Conservation (phyloP, 2,797 vertebrate species). For the Synaphobranchus kaupii region DNA sequence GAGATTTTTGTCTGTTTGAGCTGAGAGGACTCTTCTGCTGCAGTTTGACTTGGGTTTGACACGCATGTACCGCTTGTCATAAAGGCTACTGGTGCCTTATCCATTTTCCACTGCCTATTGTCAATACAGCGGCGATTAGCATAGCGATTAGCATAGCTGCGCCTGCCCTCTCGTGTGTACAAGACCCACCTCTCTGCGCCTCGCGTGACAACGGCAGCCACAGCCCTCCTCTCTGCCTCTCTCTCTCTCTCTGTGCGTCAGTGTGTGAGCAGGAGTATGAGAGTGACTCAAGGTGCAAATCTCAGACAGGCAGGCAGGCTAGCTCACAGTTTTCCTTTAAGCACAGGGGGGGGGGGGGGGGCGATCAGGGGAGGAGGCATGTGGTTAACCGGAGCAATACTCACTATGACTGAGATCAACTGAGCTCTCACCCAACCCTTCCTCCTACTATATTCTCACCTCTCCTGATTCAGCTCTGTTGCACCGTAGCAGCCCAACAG, state of each 20-base stretch:
- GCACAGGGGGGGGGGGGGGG: conserved; percentile 32
- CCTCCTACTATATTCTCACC: conserved; percentile 49
- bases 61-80: too few species aligned
- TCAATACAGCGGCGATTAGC: too few species aligned
- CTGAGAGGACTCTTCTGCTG: conserved; percentile 33
- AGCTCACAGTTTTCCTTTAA: conserved; percentile 56
- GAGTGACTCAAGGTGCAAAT: conserved; percentile 56
- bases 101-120: background rate
- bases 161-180: background rate
- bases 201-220: conserved; percentile 46
- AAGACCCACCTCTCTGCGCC: conserved; percentile 26
- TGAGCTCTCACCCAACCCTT: conserved; percentile 51
- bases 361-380: conserved; percentile 36
- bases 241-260: conserved; percentile 48
- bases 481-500: background rate
- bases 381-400: conserved; percentile 77
- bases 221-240: conserved; percentile 41
- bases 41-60: conserved; percentile 13
- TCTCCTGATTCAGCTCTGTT: background rate
- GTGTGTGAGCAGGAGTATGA: conserved; percentile 33
- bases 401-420: conserved; percentile 48
- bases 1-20: conserved; percentile 30
- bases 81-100: background rate
- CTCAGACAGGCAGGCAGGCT: conserved; percentile 57
- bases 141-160: too few species aligned